Evolutionary conservation across 2,113 vertebrate species (phyloP), one percentile per base, ranked within the genome.

Genomic region (Melanotaenia duboulayi): DNA sequence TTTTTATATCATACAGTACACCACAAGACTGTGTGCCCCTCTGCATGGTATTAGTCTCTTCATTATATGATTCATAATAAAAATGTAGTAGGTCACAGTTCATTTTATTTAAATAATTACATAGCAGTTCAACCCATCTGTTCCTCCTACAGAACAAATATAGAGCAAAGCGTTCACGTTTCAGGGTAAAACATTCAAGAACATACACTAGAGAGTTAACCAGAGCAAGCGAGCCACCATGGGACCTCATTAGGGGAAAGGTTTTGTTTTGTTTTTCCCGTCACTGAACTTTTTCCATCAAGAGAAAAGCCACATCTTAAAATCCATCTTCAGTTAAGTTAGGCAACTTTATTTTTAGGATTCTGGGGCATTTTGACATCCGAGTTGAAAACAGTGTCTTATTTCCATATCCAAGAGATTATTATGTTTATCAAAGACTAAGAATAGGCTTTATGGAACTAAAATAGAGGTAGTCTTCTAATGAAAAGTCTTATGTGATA

Each of bases 201-300:
- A 46, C 56, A 63, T 48, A 54, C 69, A 74, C 55, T 1, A 35
- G 73, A 69, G 82, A 57, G 11, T 73, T 62, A 76, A 67, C 72
- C 82, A 24, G 0, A 65, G 74, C 17, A 51, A 39, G 65, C 44
- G 49, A 35, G 71, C 62, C 28, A 40, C 68, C 82, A 4, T 49
- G 89, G 87, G 86, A 91, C 52, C 89, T 92, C 82, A 87, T 90
- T 92, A 91, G 60, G 20, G 63, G 61, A 52, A 70, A 58, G 28
- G 52, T 55, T 55, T 71, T 20, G 52, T 25, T 81, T 60, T 62
- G 22, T 48, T 50, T 73, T 65, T 60, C 35, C n/a, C 37, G 54
- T 23, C 58, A 11, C 7, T 65, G 72, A 57, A 50, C 51, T n/a
- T 61, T 71, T 76, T 63, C 65, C 57, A 61, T 59, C 46, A 62